A percentile compares a stretch with the other conserved stretches of the same genome.
Conservation (phyloP, 1,140 invertebrate genomes). For the Antheraea mylitta region DNA sequence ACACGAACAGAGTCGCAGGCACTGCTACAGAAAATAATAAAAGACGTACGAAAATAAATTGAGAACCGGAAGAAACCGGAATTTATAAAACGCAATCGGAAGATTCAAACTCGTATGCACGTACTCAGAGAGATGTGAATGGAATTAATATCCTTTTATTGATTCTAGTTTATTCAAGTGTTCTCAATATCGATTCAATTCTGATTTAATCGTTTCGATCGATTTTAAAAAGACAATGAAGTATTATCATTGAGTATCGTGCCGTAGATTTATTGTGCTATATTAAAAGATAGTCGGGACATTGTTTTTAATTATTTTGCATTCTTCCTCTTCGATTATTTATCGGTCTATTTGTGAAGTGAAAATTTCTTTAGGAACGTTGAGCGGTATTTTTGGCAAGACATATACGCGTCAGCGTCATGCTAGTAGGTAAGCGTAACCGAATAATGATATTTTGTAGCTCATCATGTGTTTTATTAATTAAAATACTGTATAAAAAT, state of each 20-base stretch:
- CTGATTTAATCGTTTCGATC: slow-evolving; percentile 14
- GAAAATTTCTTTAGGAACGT: too few species aligned
- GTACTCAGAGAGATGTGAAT: neutral
- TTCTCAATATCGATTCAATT: slow-evolving; percentile 35
- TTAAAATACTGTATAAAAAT: too few species aligned
- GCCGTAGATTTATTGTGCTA: too few species aligned
- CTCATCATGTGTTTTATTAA: too few species aligned
- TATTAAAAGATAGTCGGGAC: too few species aligned
- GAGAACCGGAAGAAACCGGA: neutral
- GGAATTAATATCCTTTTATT: slow-evolving; percentile 14
- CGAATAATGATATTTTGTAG: too few species aligned
- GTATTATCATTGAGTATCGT: slow-evolving; percentile 1
- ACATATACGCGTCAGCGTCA: too few species aligned
- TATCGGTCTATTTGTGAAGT: too few species aligned
- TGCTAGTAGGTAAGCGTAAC: too few species aligned
- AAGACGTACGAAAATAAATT: neutral
- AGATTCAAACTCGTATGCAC: neutral
- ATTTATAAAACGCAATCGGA: neutral
- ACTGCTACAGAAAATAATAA: neutral
- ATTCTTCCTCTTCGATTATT: too few species aligned
- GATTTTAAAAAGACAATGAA: slow-evolving; percentile 24
- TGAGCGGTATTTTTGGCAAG: too few species aligned
- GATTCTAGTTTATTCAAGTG: slow-evolving; percentile 26
- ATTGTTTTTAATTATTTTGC: too few species aligned
- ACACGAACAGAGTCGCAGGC: neutral